Percentiles rank a stretch among this genome's conserved stretches.
Evolutionary conservation across 2,888 invertebrate genomes (phyloP).

Genomic region (Melanchra persicariae): DNA sequence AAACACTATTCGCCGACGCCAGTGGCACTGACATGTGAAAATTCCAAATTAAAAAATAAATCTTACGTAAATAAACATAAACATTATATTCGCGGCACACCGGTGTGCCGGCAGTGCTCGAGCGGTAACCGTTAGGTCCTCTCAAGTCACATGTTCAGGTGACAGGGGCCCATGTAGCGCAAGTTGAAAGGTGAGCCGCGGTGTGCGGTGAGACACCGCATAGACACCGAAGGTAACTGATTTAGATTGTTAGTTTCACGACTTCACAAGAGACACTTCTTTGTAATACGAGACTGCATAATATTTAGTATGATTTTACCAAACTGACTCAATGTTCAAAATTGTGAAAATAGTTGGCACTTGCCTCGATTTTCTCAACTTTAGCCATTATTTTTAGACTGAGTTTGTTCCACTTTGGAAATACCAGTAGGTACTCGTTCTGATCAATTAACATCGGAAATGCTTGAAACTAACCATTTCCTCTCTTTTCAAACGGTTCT

Average conservation of each 20-base stretch:
- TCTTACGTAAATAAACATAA: no score
- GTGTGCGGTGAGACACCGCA: background rate
- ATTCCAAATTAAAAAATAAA: no score
- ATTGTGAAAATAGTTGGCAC: constrained; percentile 32
- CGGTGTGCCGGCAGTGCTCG: no score
- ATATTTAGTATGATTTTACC: background rate
- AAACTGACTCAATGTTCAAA: constrained; percentile 16
- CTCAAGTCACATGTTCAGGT: no score
- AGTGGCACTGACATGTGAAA: no score
- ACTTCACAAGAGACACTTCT: background rate
- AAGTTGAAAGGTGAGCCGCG: background rate
- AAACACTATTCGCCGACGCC: background rate
- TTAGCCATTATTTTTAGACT: constrained; percentile 37
- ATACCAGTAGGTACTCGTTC: constrained; percentile 19
- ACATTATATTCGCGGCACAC: no score
- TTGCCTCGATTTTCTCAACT: constrained; percentile 30
- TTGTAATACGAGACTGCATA: background rate
- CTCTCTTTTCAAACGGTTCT: constrained; percentile 31
- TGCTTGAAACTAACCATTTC: constrained; percentile 24
- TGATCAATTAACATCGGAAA: constrained; percentile 48
- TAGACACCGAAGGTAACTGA: background rate
- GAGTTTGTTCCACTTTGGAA: constrained; percentile 40
- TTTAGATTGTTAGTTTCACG: background rate
- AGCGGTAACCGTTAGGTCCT: background rate
- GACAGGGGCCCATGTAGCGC: background rate